Base-by-base conservation (phyloP, 1,140 invertebrate genomes). In the Diploscapter pachys region DNA sequence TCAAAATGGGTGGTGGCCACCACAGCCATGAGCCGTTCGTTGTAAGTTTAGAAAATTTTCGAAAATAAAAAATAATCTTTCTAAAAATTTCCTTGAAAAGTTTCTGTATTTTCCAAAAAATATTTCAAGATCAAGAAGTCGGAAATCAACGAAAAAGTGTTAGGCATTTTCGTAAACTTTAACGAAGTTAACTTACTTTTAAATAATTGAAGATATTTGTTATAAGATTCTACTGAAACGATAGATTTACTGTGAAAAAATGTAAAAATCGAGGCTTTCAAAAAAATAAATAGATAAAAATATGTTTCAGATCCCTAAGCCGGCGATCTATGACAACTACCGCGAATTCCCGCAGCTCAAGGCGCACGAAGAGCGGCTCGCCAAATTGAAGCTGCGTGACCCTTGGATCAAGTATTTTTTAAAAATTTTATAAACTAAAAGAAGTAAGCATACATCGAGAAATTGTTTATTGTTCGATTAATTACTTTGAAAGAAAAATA, bases 241-340 rank as follows among this genome's bases (percentile, higher is more conserved):
- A 59, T 59, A 31, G 9, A 59, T 59, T 59, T 59, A 59, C 31
- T 59, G 57, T 11, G 9, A 11, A 1, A 1, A 31, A 31, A 31
- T 31, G 31, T 31, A 31, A 31, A 31, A 31, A 31, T 31, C 31
- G 31, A 1, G 31, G 31, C 1, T 31, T 31, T 31, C 31, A 31
- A 31, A 31, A 31, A 31, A 31, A 31, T 31, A 31, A 31, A 31
- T 31, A 31, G 31, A 31, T 31, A 31, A 31, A 31, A 31, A 31
- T 72, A 54, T 6, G 3, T 69, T 74, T 31, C 4, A 51, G 48
- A 73, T 79, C 63, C 78, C 78, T 11, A 72, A 79, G 48, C 71
- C 79, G 52, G 59, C 61, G 3, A 76, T 79, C 69, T 79, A 79
- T 75, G 75, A 71, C 59, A 78, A 79, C 52, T 79, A 72, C 53